Conservation (phyloP, 1,140 invertebrate species). For the Brachionus paranguensis region DNA sequence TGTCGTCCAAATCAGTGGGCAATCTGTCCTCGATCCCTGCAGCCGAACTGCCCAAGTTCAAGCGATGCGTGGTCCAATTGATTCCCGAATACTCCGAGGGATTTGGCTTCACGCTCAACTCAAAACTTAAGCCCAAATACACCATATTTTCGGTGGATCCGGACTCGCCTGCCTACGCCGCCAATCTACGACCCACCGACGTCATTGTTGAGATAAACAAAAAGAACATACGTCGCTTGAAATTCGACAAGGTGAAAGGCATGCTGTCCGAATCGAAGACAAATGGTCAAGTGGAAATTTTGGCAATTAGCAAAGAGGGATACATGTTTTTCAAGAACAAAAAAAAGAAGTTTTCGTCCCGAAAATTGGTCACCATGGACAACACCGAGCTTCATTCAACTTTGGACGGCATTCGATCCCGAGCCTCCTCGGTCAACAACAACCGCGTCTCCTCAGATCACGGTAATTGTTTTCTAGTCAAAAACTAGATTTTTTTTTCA, state of each 20-base stretch:
- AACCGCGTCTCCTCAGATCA: not conserved
- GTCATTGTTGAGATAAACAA: constrained; percentile 39
- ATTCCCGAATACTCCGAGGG: not conserved
- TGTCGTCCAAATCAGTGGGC: constrained; percentile 33
- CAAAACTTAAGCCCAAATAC: constrained; percentile 12
- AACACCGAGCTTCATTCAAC: constrained; percentile 13
- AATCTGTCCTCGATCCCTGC: not conserved
- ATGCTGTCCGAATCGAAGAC: constrained; percentile 3
- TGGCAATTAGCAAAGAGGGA: constrained; percentile 36
- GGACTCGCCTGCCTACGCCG: constrained; percentile 27
- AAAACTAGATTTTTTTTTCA: no score
- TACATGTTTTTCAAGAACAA: constrained; percentile 32
- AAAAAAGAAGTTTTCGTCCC: constrained; percentile 21
- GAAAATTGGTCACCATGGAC: not conserved
- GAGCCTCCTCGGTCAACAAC: not conserved
- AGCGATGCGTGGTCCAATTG: constrained; percentile 19
- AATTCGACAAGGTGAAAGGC: constrained; percentile 18
- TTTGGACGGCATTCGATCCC: not conserved
- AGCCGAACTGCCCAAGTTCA: not conserved
- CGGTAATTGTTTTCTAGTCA: not conserved
- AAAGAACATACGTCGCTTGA: constrained; percentile 22
- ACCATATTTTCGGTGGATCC: constrained; percentile 35
- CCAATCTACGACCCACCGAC: constrained; percentile 27
- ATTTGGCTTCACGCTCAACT: constrained; percentile 17
- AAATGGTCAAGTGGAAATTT: constrained; percentile 32